phyloP scores from a whole-genome alignment of 2,113 vertebrate species.

The Genyomyrus donnyi region DNA sequence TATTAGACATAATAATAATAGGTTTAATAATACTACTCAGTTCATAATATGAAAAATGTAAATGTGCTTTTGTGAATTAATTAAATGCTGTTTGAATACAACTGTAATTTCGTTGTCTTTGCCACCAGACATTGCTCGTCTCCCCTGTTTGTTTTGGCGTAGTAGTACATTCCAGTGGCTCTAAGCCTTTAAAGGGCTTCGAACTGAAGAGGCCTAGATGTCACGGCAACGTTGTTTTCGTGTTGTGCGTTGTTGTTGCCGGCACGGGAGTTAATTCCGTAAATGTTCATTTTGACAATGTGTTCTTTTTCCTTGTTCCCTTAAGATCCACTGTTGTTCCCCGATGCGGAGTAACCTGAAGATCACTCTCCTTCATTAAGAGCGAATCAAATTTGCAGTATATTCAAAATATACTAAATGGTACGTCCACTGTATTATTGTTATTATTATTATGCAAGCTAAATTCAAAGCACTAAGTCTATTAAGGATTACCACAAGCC shows the following conservation, averaged over 20 bases:
- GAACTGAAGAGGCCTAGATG: not conserved
- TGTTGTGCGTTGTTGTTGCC: not conserved
- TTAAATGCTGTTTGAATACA: not conserved
- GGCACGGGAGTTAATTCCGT: not conserved
- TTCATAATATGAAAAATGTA: not conserved
- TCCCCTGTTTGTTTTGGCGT: not conserved
- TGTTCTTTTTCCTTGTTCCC: not conserved
- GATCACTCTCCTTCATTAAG: not conserved
- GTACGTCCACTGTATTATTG: not conserved
- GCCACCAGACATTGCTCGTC: not conserved
- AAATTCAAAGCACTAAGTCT: not conserved
- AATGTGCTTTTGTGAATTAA: not conserved
- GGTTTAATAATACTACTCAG: not conserved
- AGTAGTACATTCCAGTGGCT: constrained; percentile 9
- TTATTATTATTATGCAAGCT: not conserved
- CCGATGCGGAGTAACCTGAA: not conserved
- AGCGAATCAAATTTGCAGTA: not conserved
- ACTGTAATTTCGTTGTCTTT: not conserved
- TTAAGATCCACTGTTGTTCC: not conserved
- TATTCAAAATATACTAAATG: not conserved
- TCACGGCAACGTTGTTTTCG: not conserved
- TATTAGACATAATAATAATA: not conserved
- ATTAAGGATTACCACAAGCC: not conserved
- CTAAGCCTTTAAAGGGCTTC: not conserved
- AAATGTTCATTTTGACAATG: not conserved